phyloP scores from a whole-genome alignment of 2,797 vertebrate genomes.

The Yasuhikotakia modesta region DNA sequence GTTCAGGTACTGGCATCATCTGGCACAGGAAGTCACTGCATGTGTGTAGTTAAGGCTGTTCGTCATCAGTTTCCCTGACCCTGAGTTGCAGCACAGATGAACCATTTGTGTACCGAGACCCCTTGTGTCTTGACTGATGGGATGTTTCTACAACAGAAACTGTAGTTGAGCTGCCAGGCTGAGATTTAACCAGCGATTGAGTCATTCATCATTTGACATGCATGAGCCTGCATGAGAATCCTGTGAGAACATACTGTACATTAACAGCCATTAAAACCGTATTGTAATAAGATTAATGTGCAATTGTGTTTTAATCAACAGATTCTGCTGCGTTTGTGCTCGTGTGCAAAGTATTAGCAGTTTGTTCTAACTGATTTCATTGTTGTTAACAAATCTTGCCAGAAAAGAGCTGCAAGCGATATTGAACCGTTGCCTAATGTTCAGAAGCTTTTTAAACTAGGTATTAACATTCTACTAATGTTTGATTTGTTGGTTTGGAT shows the following conservation, averaged over 20 bases:
- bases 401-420: conserved; percentile 41
- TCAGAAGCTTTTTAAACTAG: conserved; percentile 10
- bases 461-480: background rate
- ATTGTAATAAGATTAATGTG: conserved; percentile 13
- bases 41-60: too few species aligned
- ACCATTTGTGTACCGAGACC: too few species aligned
- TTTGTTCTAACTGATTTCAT: conserved; percentile 45
- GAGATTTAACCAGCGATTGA: conserved; percentile 40
- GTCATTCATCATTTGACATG: conserved; percentile 50
- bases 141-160: conserved; percentile 33
- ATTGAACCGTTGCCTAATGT: background rate
- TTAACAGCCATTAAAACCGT: conserved; percentile 22
- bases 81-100: too few species aligned
- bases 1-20: too few species aligned
- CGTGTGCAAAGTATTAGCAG: conserved; percentile 21
- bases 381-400: conserved; percentile 46
- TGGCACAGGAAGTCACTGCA: too few species aligned
- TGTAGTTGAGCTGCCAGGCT: conserved; percentile 32
- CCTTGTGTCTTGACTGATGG: conserved; percentile 36
- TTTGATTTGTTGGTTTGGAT: conserved; percentile 19
- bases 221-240: conserved; percentile 45
- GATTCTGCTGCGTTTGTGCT: conserved; percentile 23
- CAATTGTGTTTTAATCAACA: conserved; percentile 6
- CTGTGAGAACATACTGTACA: conserved; percentile 38
- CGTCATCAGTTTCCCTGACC: too few species aligned